Base-by-base conservation (phyloP, 2,113 vertebrate species). In the Gallinago paraguaiae region DNA sequence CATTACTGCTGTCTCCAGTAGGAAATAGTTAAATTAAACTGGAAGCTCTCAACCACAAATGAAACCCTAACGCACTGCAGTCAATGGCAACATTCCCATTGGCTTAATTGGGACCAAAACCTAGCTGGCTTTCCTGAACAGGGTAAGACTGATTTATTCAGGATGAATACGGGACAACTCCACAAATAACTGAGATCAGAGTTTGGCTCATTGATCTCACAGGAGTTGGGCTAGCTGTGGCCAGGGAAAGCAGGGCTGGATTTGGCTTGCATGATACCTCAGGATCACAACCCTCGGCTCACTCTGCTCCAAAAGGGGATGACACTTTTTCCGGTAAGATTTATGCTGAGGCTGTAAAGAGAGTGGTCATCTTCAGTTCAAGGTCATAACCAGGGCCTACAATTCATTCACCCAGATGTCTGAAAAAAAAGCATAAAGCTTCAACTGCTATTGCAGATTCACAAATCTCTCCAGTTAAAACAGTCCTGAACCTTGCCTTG, bases 91-190 rank as follows among this genome's bases (percentile, higher is more conserved):
- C 31, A 22, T 75, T 96, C 88, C 76, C 82, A 24, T 30, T 56
- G 60, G 69, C 57, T 92, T 95, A 77, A 93, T 30, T 86, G 69
- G 82, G 86, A 84, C 71, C 93, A 82, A 83, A 96, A 75, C 69
- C 53, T 88, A 65, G 22, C 75, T 94, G 89, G 84, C 86, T 92
- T 87, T 85, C 35, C 69, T 94, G 61, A 84, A 6, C 60, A 35
- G 72, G 25, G 33, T 71, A 64, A 33, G 80, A 35, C 46, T 75
- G 86, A 84, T 93, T 84, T 95, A 68, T 75, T 68, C 20, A 27
- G 91, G 69, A 84, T 4, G 7, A 85, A 60, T 61, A 82, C 56
- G 41, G 86, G 81, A 87, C 65, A 89, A 91, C 30, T 48, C 84
- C 70, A 89, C 83, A 76, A 75, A 89, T 23, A 87, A 57, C 65